Evolutionary conservation across 92 coral and sea anemone genomes (phyloP).

Genomic region (Blastomussa wellsi): DNA sequence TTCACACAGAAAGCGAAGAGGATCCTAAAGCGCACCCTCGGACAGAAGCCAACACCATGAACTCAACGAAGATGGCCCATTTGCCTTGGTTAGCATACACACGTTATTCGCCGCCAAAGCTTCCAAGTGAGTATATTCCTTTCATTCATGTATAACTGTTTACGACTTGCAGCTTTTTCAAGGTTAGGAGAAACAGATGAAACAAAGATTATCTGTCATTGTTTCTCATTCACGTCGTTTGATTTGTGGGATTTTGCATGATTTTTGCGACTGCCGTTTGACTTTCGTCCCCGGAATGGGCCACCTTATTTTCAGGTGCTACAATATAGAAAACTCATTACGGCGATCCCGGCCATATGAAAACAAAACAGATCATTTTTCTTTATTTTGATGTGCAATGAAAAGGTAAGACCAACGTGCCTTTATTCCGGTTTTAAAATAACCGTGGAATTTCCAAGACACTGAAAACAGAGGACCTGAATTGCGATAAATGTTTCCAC

Average conservation of each 20-base stretch:
- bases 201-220: background rate
- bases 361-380: background rate
- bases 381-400: background rate
- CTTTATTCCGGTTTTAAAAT: background rate
- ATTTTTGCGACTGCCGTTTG: background rate
- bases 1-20: slow-evolving; percentile 13
- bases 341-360: background rate
- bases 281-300: background rate
- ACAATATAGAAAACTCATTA: background rate
- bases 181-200: background rate
- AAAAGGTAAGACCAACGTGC: background rate
- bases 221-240: slow-evolving; percentile 2
- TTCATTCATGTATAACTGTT: background rate
- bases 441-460: background rate
- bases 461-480: background rate
- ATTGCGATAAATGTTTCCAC: background rate
- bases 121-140: slow-evolving; percentile 83
- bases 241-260: slow-evolving; percentile 2
- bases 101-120: slow-evolving; percentile 93
- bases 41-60: background rate
- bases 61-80: slow-evolving; percentile 11
- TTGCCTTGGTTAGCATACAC: slow-evolving; percentile 90
- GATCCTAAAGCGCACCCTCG: background rate
- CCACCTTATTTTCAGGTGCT: background rate
- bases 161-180: background rate